These are phyloP conservation scores for Pseudocheirus occidentalis DNA, from an alignment of 2,797 vertebrate genomes.

Conservation along the genomic window DNA sequence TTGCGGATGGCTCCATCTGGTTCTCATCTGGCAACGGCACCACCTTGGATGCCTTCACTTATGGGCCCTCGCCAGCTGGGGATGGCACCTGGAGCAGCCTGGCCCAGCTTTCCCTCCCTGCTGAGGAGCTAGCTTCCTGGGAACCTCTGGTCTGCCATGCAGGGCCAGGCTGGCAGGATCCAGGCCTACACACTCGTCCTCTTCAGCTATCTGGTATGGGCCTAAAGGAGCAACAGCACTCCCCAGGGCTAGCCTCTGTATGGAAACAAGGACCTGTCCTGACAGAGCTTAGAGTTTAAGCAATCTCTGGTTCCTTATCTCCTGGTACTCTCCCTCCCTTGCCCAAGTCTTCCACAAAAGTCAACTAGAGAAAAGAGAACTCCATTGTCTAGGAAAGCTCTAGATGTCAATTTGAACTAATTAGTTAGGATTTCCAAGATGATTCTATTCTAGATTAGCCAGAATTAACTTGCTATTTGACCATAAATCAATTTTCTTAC, in stretches of 20 bases:
- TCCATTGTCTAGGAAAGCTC: too few relatives aligned
- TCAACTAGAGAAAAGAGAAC: neutral
- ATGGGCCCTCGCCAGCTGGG: slow-evolving; percentile 62
- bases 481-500: neutral
- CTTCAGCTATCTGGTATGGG: slow-evolving; percentile 77
- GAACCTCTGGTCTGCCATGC: slow-evolving; percentile 79
- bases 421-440: neutral
- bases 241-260: neutral
- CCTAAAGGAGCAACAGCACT: accelerated
- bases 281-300: neutral
- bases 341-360: neutral
- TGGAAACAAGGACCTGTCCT: neutral
- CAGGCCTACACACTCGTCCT: slow-evolving; percentile 69
- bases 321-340: neutral
- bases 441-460: neutral
- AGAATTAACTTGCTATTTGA: neutral
- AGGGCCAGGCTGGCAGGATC: slow-evolving; percentile 60
- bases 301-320: neutral
- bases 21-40: slow-evolving; percentile 79
- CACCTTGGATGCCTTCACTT: slow-evolving; percentile 78
- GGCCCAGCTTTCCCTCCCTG: slow-evolving; percentile 81
- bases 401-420: neutral
- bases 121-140: slow-evolving; percentile 72
- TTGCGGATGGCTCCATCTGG: slow-evolving; percentile 73
- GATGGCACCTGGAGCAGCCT: slow-evolving; percentile 80